Base-by-base conservation (phyloP, 2,113 vertebrate genomes). In the Machaerirhynchus nigripectus region DNA sequence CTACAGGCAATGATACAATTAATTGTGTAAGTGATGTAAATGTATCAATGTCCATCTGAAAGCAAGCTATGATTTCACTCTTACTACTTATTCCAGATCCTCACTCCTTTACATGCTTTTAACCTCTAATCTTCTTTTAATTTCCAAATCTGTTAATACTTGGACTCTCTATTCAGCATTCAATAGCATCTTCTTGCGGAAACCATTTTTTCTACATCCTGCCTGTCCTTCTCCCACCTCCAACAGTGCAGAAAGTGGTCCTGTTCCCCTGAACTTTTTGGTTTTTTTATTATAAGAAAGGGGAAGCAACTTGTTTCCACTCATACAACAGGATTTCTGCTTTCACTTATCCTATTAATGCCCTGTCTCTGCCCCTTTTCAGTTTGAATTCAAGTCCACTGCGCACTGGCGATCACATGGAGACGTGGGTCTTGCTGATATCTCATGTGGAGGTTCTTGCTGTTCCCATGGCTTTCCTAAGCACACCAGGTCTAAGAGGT, bases 261-360 rank as follows among this genome's bases (percentile, higher is more conserved):
- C 28, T 74, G 14, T 33, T 74, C 50, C 20, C 23, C 71, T 2
- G 2, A 77, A 7, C 4, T 39, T 83, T 90, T 60, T 83, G 14
- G 1, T 50, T 74, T 42, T 22, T 63, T 21, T 8, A 33, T 67
- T 57, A 7, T 26, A 79, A 76, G 19, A 63, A 91, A 79, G 7
- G 9, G 2, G n/a, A 79, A 84, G 24, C 24, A 71, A 31, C 11
- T 60, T 71, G 24, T 65, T 90, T 85, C 31, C 0, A 2, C 31
- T 63, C 23, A 26, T 26, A 20, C 7, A 55, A 53, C 0, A 9
- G 39, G 5, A 4, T 74, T 84, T 75, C 27, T 0, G 0, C 55
- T 91, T 75, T 31, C 11, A 35, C 19, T 76, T 31, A 20, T 73
- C 26, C 46, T 68, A 2, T 18, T 69, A 31, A 17, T 63, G 49